Percentiles rank a stretch among this genome's conserved stretches.
Evolutionary conservation across 1,140 invertebrate species (phyloP).

Genomic region (Drosophila parabipectinata): DNA sequence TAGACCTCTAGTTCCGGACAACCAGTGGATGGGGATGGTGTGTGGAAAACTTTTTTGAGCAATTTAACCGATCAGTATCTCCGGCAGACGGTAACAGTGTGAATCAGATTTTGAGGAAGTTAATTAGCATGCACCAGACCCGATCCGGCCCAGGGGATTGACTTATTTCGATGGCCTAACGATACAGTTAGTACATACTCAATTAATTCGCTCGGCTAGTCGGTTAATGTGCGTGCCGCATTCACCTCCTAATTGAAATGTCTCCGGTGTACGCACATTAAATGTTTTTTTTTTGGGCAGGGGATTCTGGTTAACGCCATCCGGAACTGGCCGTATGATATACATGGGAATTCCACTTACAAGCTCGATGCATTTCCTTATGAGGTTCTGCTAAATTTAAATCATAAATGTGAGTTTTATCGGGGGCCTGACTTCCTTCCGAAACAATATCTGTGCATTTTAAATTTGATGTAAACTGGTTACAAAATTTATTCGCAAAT

Average conservation of each 20-base stretch:
- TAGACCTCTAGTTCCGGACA: constrained; percentile 54
- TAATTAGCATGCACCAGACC: constrained; percentile 63
- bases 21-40: not conserved
- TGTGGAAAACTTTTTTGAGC: constrained; percentile 36
- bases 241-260: constrained; percentile 27
- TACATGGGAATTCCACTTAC: constrained; percentile 19
- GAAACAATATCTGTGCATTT: not conserved
- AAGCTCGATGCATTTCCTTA: constrained; percentile 6
- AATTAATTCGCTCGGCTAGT: constrained; percentile 27
- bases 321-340: constrained; percentile 25
- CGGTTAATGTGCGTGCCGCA: constrained; percentile 29
- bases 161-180: constrained; percentile 50
- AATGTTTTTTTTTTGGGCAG: constrained; percentile 17
- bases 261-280: constrained; percentile 21
- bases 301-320: constrained; percentile 18
- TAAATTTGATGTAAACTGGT: not conserved
- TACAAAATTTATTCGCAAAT: not conserved
- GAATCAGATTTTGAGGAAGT: constrained; percentile 60
- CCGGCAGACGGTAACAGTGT: constrained; percentile 5
- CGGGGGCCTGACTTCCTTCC: constrained; percentile 5
- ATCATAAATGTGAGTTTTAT: constrained; percentile 6
- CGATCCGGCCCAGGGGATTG: constrained; percentile 31
- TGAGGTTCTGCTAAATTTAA: constrained; percentile 19
- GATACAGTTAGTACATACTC: constrained; percentile 42
- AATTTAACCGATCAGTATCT: constrained; percentile 24